These are phyloP conservation scores for Bacillus rossius DNA, from an alignment of 1,140 invertebrate species.

Conservation along the genomic window DNA sequence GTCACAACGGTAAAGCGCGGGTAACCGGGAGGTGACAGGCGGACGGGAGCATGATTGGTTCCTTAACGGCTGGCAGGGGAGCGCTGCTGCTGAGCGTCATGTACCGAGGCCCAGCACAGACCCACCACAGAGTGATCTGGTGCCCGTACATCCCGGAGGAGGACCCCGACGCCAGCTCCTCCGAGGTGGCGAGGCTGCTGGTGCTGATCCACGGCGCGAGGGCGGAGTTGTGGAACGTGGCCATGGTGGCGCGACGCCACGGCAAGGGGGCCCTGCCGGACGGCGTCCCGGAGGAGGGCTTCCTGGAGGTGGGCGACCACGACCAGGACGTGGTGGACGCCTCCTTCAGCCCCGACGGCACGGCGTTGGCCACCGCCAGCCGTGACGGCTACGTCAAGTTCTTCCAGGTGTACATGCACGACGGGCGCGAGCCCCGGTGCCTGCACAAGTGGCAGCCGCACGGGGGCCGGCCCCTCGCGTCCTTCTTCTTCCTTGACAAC, in stretches of 20 bases:
- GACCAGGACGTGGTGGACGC: conserved; percentile 72
- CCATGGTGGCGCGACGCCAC: conserved; percentile 46
- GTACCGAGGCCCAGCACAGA: too few relatives aligned
- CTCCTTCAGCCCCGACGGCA: conserved; percentile 89
- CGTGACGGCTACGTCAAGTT: conserved; percentile 86
- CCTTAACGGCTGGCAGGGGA: too few relatives aligned
- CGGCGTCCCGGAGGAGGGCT: conserved; percentile 48
- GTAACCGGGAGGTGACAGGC: too few relatives aligned
- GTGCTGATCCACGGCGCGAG: conserved; percentile 71
- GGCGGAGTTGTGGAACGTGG: conserved; percentile 60
- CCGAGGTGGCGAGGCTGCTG: conserved; percentile 68
- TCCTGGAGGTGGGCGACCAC: conserved; percentile 62
- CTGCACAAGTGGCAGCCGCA: conserved; percentile 90
- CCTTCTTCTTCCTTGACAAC: conserved; percentile 89
- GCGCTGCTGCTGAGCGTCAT: too few relatives aligned
- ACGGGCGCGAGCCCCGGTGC: conserved; percentile 61
- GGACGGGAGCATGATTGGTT: too few relatives aligned
- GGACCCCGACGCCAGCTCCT: conserved; percentile 45
- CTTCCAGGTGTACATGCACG: conserved; percentile 70
- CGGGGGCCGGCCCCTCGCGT: conserved; percentile 74
- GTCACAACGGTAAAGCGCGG: too few relatives aligned
- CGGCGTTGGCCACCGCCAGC: conserved; percentile 83
- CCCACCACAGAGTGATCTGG: conserved; percentile 71
- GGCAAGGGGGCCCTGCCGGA: conserved; percentile 44
- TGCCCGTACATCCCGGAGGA: conserved; percentile 82